Base-by-base conservation (phyloP, 37 sponge, comb jelly and placozoan genomes). In the Ephydatia muelleri region DNA sequence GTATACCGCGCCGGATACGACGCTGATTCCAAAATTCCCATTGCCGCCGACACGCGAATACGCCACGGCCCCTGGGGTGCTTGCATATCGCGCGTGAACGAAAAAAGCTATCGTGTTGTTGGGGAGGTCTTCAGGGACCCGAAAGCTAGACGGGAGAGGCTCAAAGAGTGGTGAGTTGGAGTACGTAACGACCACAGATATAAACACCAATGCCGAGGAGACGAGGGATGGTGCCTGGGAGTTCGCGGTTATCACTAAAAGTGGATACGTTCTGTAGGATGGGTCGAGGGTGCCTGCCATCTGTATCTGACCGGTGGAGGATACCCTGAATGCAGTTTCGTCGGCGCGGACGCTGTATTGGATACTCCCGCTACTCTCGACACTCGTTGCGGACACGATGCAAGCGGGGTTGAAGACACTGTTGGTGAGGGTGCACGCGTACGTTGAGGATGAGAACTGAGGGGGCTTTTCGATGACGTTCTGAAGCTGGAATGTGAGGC, bases 401-500 rank as follows among this genome's bases (percentile, higher is more conserved):
- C 89, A 84, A 19, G 40, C 9, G 8, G 57, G 13, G 16, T 19
- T 76, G 67, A 85, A 81, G 0, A 9, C 2, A 29, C 38, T 12
- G 3, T 33, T 19, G 6, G 3, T 16, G 14, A 90, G 47, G 28
- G 67, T 49, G 67, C 86, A 84, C 9, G 66, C 26, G 70, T 90
- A 94, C 29, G 76, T 47, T 21, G 30, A 16, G 8, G 74, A 29
- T 38, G 88, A 74, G 65, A 94, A 94, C 31, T 68, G 34, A 1
- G 93, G 93, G 57, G 48, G 82, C 70, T 86, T 76, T 28, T 93
- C 90, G 47, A 89, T 93, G 11, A 79, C 82, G 47, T 86, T 72
- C 32, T 36, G 16, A 12, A 92, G n/a, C 2, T 57, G 37, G 23
- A 88, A 72, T 2, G 78, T 78, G 8, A 80, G 0, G 21, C 21